These are phyloP conservation scores for Cephus nigrinus DNA, from an alignment of 2,888 invertebrate species.

Conservation along the genomic window DNA sequence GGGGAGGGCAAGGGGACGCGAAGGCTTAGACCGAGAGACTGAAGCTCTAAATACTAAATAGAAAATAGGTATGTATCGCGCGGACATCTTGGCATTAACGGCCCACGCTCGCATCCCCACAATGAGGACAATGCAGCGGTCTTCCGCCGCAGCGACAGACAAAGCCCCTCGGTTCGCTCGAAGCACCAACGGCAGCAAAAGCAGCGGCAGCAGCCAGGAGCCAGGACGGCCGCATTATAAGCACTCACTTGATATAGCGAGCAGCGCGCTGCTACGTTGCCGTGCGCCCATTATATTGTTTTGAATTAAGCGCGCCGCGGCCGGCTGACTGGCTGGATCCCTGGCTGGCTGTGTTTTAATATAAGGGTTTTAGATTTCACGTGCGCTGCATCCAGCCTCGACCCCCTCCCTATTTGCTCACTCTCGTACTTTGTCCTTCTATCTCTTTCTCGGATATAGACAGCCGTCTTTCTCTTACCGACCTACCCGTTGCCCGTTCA, in stretches of 20 bases:
- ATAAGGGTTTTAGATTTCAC: slow-evolving; percentile 59
- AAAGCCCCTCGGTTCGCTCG: slow-evolving; percentile 25
- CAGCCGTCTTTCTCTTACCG: slow-evolving; percentile 10
- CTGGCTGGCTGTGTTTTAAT: slow-evolving; percentile 50
- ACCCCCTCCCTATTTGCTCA: not conserved
- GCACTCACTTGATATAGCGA: slow-evolving; percentile 34
- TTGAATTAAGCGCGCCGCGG: slow-evolving; percentile 52
- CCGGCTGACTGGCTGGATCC: slow-evolving; percentile 27
- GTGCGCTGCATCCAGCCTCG: slow-evolving; percentile 23
- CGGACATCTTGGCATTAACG: slow-evolving; percentile 46
- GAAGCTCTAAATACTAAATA: slow-evolving; percentile 4
- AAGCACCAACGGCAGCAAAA: not conserved
- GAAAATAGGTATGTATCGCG: slow-evolving; percentile 31
- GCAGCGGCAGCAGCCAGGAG: not conserved
- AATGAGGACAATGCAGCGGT: slow-evolving; percentile 51
- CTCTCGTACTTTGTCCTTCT: not conserved
- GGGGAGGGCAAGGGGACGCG: not conserved
- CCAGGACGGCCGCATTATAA: slow-evolving; percentile 30
- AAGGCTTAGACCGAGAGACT: not conserved
- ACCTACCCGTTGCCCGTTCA: slow-evolving; percentile 20
- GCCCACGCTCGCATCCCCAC: slow-evolving; percentile 37
- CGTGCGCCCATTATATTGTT: slow-evolving; percentile 57
- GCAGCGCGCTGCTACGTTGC: slow-evolving; percentile 33
- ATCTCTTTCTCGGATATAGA: slow-evolving; percentile 6
- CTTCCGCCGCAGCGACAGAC: slow-evolving; percentile 43